Evolutionary conservation across 2,888 invertebrate species (phyloP).

Genomic region (Dynastes tityus): DNA sequence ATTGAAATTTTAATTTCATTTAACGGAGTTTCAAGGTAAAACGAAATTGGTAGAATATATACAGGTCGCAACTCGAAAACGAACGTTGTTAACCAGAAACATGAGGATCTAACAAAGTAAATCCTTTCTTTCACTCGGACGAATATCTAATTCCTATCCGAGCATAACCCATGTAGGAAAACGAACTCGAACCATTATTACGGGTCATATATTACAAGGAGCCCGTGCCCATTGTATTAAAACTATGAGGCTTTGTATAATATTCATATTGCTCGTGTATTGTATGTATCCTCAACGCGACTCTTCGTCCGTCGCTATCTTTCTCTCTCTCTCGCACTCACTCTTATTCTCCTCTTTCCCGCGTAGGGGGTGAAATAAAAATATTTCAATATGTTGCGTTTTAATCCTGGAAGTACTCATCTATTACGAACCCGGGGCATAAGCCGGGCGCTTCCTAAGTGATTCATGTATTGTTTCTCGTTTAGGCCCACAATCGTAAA

Average conservation of each 20-base stretch:
- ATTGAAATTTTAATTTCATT: too few relatives aligned
- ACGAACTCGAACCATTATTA: conserved; percentile 60
- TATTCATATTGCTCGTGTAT: conserved; percentile 61
- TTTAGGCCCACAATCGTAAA: conserved; percentile 69
- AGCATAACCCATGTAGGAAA: conserved; percentile 49
- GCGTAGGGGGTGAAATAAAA: conserved; percentile 65
- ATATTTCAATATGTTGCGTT: conserved; percentile 71
- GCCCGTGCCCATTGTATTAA: conserved; percentile 60
- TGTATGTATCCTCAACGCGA: conserved; percentile 43
- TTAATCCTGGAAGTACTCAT: conserved; percentile 71
- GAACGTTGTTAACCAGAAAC: conserved; percentile 12
- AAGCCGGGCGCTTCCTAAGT: conserved; percentile 63
- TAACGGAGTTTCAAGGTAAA: neutral
- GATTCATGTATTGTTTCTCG: conserved; percentile 71
- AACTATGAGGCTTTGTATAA: conserved; percentile 64
- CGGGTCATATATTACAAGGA: conserved; percentile 61
- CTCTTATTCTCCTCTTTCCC: neutral
- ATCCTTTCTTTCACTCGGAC: conserved; percentile 51
- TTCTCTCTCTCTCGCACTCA: neutral
- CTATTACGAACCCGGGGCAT: conserved; percentile 64
- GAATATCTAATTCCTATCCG: conserved; percentile 55
- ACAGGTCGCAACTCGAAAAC: neutral
- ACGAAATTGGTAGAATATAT: neutral
- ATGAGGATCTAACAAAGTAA: conserved; percentile 45
- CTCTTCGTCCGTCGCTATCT: conserved; percentile 9